Evolutionary conservation across 92 coral and sea anemone species (phyloP).

Genomic region (Galaxea fascicularis): DNA sequence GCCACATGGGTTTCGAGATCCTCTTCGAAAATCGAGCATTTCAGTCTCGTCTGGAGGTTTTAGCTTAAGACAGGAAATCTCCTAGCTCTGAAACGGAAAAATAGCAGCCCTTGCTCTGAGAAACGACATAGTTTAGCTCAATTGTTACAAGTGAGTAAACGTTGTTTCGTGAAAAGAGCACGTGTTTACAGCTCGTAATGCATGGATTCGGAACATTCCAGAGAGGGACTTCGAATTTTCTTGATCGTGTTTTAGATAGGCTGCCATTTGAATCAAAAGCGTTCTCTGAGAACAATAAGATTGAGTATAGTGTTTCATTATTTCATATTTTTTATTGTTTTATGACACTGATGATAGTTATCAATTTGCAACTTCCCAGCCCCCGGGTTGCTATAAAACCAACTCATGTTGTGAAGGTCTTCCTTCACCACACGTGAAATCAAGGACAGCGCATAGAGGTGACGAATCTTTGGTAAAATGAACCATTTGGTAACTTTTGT

Average conservation of each 20-base stretch:
- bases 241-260: conserved; percentile 17
- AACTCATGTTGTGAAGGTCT: no score
- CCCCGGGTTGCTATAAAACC: conserved; percentile 20
- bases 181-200: not conserved
- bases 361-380: not conserved
- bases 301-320: conserved; percentile 11
- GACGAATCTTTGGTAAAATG: conserved; percentile 14
- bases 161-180: not conserved
- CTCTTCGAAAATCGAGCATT: not conserved
- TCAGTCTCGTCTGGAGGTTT: not conserved
- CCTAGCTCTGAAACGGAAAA: not conserved
- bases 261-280: not conserved
- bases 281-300: not conserved
- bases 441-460: not conserved
- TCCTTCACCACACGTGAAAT: not conserved
- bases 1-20: not conserved
- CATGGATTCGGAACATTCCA: conserved; percentile 17
- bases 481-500: conserved; percentile 13
- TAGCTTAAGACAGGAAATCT: not conserved
- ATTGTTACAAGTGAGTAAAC: not conserved
- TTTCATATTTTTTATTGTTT: conserved; percentile 13
- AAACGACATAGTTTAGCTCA: not conserved
- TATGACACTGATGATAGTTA: conserved; percentile 6
- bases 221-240: not conserved
- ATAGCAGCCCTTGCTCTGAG: not conserved